Evolutionary conservation across 2,888 invertebrate species (phyloP).

Genomic region (Lycocerus yunnanus): DNA sequence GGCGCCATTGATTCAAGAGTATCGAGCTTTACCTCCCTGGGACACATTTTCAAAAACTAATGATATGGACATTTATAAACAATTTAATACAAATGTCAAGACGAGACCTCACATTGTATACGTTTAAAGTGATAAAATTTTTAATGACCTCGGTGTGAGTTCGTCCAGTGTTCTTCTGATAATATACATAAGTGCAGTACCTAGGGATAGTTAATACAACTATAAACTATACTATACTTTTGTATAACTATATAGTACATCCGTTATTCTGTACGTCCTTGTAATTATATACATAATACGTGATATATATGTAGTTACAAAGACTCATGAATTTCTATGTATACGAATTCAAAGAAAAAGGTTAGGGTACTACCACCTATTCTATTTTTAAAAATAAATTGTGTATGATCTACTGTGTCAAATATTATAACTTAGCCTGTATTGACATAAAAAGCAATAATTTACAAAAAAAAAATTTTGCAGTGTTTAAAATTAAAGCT

Average conservation of each 20-base stretch:
- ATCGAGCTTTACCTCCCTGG: slow-evolving; percentile 51
- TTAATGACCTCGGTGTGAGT: slow-evolving; percentile 25
- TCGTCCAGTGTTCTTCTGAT: slow-evolving; percentile 31
- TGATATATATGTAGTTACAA: slow-evolving; percentile 31
- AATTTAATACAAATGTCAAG: slow-evolving; percentile 49
- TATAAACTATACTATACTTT: slow-evolving; percentile 19
- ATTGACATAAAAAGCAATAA: slow-evolving; percentile 21
- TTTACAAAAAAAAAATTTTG: background rate
- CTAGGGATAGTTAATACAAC: slow-evolving; percentile 17
- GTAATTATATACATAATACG: slow-evolving; percentile 15
- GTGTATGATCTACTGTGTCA: slow-evolving; percentile 29
- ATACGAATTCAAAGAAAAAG: slow-evolving; percentile 20
- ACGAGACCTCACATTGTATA: slow-evolving; percentile 59
- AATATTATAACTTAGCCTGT: slow-evolving; percentile 19
- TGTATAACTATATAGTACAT: slow-evolving; percentile 22
- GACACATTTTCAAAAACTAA: slow-evolving; percentile 45
- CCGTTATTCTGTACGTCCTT: slow-evolving; percentile 14
- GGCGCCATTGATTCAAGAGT: slow-evolving; percentile 49
- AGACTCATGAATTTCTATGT: slow-evolving; percentile 37
- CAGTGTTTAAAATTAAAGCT: background rate
- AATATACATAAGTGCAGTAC: slow-evolving; percentile 14
- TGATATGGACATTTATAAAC: slow-evolving; percentile 53
- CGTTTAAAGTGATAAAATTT: slow-evolving; percentile 54
- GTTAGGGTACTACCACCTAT: slow-evolving; percentile 10
- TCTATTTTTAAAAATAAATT: slow-evolving; percentile 28